These are phyloP conservation scores for Eulacestoma nigropectus DNA, from an alignment of 2,113 vertebrate genomes.

Conservation along the genomic window DNA sequence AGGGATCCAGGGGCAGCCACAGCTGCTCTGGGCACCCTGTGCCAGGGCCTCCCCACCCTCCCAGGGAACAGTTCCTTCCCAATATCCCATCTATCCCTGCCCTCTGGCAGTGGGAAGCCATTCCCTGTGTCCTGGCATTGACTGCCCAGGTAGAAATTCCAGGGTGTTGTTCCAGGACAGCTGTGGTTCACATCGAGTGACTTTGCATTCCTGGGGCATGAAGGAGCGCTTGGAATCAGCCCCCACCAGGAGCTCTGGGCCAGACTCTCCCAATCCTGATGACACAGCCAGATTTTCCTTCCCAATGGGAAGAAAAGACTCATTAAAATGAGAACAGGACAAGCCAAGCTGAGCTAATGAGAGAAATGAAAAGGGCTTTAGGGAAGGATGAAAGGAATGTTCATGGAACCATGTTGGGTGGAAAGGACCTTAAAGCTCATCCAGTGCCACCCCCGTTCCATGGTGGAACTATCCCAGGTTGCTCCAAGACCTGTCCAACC, in stretches of 20 bases:
- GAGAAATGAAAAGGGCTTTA: background rate
- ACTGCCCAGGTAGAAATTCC: background rate
- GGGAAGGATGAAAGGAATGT: background rate
- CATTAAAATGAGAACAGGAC: background rate
- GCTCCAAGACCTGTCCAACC: background rate
- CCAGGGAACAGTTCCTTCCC: background rate
- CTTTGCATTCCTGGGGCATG: background rate
- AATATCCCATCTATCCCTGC: accelerated
- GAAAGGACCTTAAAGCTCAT: background rate
- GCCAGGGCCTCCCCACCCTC: background rate
- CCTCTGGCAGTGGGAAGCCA: background rate
- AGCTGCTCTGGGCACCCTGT: background rate
- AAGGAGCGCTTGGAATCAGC: background rate
- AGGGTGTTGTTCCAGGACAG: background rate
- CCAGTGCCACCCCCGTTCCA: background rate
- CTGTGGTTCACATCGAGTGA: background rate
- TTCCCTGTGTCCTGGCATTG: background rate
- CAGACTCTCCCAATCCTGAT: background rate
- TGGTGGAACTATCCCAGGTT: background rate
- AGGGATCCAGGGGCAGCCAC: background rate
- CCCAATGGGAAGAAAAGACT: background rate
- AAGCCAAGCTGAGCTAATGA: background rate
- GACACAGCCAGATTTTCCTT: background rate
- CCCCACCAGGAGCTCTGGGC: background rate
- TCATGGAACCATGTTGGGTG: background rate